Percentiles rank a stretch among this genome's conserved stretches.
phyloP scores from a whole-genome alignment of 2,797 vertebrate genomes.

The Poecilia velifera region DNA sequence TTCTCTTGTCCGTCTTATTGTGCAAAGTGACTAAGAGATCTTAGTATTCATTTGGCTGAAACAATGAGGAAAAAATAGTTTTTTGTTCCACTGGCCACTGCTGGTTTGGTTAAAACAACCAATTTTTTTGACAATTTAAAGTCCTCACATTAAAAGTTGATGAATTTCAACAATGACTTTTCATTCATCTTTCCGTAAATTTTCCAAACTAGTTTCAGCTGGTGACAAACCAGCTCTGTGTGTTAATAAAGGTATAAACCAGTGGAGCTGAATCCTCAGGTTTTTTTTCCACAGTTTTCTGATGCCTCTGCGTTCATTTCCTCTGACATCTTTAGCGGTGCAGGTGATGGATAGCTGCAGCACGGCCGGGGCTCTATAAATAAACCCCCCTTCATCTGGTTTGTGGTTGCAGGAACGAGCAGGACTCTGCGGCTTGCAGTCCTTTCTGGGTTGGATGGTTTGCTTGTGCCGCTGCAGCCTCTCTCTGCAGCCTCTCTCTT shows the following conservation, averaged over 20 bases:
- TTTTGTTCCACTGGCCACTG: neutral
- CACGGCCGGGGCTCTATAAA: conserved; percentile 26
- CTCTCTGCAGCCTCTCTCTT: conserved; percentile 47
- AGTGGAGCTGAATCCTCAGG: neutral
- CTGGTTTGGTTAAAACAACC: neutral
- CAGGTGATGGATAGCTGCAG: conserved; percentile 24
- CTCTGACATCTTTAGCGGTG: conserved; percentile 28
- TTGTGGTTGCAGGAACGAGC: conserved; percentile 45
- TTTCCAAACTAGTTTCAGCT: neutral
- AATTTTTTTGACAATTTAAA: neutral
- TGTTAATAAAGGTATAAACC: too few relatives aligned
- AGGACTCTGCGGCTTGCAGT: conserved; percentile 31
- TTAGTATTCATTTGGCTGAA: neutral
- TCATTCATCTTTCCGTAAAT: neutral
- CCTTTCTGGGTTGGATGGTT: conserved; percentile 18
- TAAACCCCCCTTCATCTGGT: conserved; percentile 55
- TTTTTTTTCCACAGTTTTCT: neutral
- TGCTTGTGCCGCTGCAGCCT: conserved; percentile 32
- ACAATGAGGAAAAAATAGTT: too few relatives aligned
- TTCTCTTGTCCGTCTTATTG: neutral
- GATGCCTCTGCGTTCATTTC: conserved; percentile 28
- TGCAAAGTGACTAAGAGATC: neutral
- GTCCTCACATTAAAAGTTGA: neutral
- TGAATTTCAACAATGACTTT: neutral
- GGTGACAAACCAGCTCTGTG: neutral